Base-by-base conservation (phyloP, 2,888 invertebrate genomes). In the Tachina grossa region DNA sequence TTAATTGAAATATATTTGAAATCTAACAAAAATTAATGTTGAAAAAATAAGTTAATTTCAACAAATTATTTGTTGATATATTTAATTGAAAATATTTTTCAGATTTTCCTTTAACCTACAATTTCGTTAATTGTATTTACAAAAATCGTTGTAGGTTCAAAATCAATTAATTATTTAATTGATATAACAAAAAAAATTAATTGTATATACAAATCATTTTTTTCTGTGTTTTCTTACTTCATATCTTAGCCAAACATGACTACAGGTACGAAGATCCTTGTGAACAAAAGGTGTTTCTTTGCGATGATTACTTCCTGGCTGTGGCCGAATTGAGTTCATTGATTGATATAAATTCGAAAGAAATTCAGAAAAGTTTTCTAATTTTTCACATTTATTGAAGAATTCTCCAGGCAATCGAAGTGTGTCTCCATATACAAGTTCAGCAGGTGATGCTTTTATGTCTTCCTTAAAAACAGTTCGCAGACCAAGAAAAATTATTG, bases 401-500 rank as follows among this genome's bases (percentile, higher is more conserved):
- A 51, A 68, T 10, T 68, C 51, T 51, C 51, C 65, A 14, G 65
- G 47, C 13, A 68, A 39, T 11, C 39, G 16, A 10, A 65, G 43
- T 22, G 16, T 47, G 19, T 31, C 22, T 22, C 31, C 31, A 31
- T 31, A 31, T 4, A 31, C 31, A 31, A 31, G 31, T 31, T 31
- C 31, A 31, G 31, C 31, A 31, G 31, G 31, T 31, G 31, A 31
- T 31, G 31, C 4, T 31, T 31, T 31, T 31, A 47, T 19, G 19
- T 45, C 47, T 47, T 65, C 47, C 43, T 65, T 45, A 47, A 45
- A 65, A 19, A 47, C 8, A 16, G 45, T 65, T 45, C 65, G 19
- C 14, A 61, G 3, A 41, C 61, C 41, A 41, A 61, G 61, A n/a
- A 43, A 16, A n/a, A 61, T 16, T 14, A 19, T 14, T 45, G 65